Conservation (phyloP, 2,113 vertebrate species). For the Camelus bactrianus region DNA sequence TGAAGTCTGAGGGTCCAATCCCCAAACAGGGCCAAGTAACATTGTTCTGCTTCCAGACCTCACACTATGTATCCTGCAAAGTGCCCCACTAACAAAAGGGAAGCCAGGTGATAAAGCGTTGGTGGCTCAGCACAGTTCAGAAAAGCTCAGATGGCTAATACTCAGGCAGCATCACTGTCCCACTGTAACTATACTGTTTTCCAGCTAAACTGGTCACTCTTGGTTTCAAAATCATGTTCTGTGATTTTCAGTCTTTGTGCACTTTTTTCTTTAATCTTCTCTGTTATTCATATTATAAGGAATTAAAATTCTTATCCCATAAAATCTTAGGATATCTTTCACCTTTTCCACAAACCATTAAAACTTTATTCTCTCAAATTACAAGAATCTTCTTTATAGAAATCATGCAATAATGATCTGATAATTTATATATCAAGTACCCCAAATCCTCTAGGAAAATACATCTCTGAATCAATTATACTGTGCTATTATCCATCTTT, state of each 20-base stretch:
- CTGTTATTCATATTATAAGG: neutral
- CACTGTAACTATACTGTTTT: neutral
- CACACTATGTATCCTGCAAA: neutral
- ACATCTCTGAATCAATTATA: neutral
- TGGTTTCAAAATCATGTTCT: neutral
- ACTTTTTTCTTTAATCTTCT: neutral
- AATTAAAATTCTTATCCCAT: neutral
- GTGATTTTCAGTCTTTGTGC: neutral
- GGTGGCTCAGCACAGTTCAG: neutral
- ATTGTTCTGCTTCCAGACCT: neutral
- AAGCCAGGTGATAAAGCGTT: neutral
- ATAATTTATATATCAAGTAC: neutral
- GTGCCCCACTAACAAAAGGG: neutral
- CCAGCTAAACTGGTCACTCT: neutral
- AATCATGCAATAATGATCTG: neutral
- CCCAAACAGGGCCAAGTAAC: constrained; percentile 16
- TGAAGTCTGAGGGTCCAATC: constrained; percentile 27
- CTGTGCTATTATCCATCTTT: neutral
- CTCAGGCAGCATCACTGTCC: neutral
- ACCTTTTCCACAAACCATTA: neutral
- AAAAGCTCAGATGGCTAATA: neutral
- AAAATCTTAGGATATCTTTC: neutral
- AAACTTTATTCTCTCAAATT: neutral
- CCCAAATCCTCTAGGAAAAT: constrained; percentile 4
- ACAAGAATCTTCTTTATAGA: neutral